Base-by-base conservation (phyloP, 2,888 invertebrate species). In the Blastobasis lacticolella region DNA sequence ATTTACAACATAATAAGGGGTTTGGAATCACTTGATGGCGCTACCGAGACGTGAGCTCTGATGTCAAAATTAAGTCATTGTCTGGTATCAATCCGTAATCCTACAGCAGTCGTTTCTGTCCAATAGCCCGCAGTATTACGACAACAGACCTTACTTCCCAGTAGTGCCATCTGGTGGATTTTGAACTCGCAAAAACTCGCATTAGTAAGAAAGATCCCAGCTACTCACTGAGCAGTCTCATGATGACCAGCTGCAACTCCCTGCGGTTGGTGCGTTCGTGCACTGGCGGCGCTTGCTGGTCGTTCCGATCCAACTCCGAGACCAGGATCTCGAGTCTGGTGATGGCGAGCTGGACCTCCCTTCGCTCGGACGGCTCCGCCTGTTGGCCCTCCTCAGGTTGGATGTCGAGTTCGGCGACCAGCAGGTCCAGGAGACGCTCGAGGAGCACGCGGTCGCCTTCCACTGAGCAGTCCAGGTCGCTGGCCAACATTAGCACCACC, bases 261-360 rank as follows among this genome's bases (percentile, higher is more conserved):
- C 95, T 90, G 56, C 92, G 90, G 54, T 94, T 91, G 38, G 91
- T 94, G 49, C 97, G 90, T 49, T 90, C 89, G 60, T 90, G 88
- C 55, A 90, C 87, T 0, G 90, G 90, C 60, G 89, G 87, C 53
- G 78, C 74, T 61, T 56, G 72, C 61, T 65, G 82, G 61, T 69
- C 82, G 53, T 57, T 81, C 85, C 90, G 90, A 60, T 93, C 91
- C 55, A 95, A 73, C 71, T 94, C 93, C 0, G 91, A 90, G 4
- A 96, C 92, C 9, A 97, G 83, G 38, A 93, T 89, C 42, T 91
- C 90, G 5, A 97, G 89, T 45, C 97, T 90, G 89, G 96, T 93
- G 51, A 97, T 91, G 9, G 97, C 93, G n/a, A 97, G 85, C 69
- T 96, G 95, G 49, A 97, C 92, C 81, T 97, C 97, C 56, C 94